A percentile compares a stretch with the other conserved stretches of the same genome.
phyloP scores from a whole-genome alignment of 2,113 vertebrate genomes.

The Sylvilagus bachmani region DNA sequence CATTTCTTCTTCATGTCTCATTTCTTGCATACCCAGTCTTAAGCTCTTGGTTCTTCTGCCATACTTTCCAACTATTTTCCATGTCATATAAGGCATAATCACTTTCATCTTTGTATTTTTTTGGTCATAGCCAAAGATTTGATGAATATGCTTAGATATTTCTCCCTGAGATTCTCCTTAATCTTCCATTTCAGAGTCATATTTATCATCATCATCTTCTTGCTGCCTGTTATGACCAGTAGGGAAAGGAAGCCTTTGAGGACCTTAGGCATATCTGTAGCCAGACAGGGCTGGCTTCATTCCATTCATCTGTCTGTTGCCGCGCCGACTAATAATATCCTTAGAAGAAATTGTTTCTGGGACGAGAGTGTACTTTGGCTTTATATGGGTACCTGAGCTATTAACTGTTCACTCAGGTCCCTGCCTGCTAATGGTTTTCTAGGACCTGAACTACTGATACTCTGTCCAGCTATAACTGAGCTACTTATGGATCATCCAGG shows the following conservation, averaged over 20 bases:
- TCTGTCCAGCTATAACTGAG: constrained; percentile 64
- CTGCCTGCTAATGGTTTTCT: constrained; percentile 81
- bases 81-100: constrained; percentile 98
- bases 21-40: constrained; percentile 93
- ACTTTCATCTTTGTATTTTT: constrained; percentile 97
- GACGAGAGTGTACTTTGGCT: constrained; percentile 95
- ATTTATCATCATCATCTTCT: constrained; percentile 93
- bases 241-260: constrained; percentile 88
- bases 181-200: constrained; percentile 98
- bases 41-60: constrained; percentile 97
- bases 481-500: constrained; percentile 58
- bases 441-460: constrained; percentile 67
- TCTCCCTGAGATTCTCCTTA: constrained; percentile 94
- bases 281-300: constrained; percentile 87
- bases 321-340: constrained; percentile 89
- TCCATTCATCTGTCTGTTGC: constrained; percentile 90
- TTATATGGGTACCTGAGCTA: constrained; percentile 67
- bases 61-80: constrained; percentile 98
- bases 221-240: constrained; percentile 90
- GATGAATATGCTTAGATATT: constrained; percentile 97
- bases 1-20: constrained; percentile 92
- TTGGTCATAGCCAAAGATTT: constrained; percentile 98
- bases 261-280: constrained; percentile 86
- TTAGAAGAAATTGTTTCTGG: constrained; percentile 98
- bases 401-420: constrained; percentile 84